phyloP scores from a whole-genome alignment of 2,797 vertebrate genomes.

The Meriones psammophilus region DNA sequence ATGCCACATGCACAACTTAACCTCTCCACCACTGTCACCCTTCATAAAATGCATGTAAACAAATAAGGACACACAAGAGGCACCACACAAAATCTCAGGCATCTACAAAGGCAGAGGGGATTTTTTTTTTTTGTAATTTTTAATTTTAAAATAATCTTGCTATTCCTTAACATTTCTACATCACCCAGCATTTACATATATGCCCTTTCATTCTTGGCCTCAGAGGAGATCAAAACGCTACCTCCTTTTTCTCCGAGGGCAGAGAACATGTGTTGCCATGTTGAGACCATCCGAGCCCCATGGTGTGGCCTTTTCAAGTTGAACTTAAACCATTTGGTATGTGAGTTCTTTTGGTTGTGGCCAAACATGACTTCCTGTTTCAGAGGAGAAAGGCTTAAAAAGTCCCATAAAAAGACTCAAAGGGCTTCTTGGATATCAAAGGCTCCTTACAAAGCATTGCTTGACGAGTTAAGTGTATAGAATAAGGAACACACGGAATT shows the following conservation, averaged over 20 bases:
- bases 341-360: constrained; percentile 75
- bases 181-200: not conserved
- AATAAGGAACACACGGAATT: constrained; percentile 82
- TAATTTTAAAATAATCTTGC: constrained; percentile 18
- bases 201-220: not conserved
- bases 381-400: constrained; percentile 80
- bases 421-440: constrained; percentile 85
- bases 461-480: constrained; percentile 80
- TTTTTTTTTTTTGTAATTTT: not conserved
- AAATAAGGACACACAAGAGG: not conserved
- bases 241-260: not conserved
- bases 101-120: not conserved
- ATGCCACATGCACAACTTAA: not conserved
- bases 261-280: constrained; percentile 24
- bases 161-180: constrained; percentile 39
- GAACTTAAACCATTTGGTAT: constrained; percentile 70
- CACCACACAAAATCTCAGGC: not conserved
- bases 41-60: not conserved
- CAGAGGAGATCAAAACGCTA: constrained; percentile 37
- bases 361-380: constrained; percentile 82
- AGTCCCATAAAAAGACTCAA: constrained; percentile 84
- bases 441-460: constrained; percentile 76
- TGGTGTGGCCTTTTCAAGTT: constrained; percentile 62
- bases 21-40: rapidly evolving
- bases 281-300: not conserved